Conservation (phyloP, 64 coral and sea anemone species). For the Actinia tenebrosa region DNA sequence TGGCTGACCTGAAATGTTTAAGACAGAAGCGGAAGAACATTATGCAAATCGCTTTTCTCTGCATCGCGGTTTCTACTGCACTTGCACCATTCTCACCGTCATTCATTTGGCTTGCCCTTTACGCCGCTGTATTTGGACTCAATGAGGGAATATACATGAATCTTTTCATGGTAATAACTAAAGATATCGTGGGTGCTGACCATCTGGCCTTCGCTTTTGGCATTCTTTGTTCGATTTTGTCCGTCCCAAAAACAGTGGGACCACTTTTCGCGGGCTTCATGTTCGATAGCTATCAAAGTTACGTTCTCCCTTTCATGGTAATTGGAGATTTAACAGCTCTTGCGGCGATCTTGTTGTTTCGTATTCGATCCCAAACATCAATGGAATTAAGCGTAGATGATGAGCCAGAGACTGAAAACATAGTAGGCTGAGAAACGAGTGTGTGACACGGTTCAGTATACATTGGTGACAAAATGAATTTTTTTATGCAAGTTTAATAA, state of each 20-base stretch:
- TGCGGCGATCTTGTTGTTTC: conserved; percentile 33
- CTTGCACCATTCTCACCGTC: conserved; percentile 33
- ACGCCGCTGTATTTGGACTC: conserved; percentile 45
- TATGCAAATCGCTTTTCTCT: conserved; percentile 26
- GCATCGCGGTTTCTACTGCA: conserved; percentile 42
- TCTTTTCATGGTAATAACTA: conserved; percentile 52
- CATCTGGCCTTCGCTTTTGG: conserved; percentile 39
- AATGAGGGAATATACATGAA: conserved; percentile 54
- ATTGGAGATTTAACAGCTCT: conserved; percentile 34
- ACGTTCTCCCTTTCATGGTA: conserved; percentile 41
- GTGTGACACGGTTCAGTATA: neutral
- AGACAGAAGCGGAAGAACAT: conserved; percentile 29
- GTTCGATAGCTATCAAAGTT: conserved; percentile 46
- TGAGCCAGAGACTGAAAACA: neutral
- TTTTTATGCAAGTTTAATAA: too few relatives aligned
- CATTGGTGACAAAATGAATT: too few relatives aligned
- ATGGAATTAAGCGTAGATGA: neutral
- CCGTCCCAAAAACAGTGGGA: conserved; percentile 28
- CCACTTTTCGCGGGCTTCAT: conserved; percentile 63
- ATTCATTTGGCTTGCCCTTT: conserved; percentile 32
- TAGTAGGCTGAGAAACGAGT: neutral
- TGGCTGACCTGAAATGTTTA: conserved; percentile 27
- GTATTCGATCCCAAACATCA: conserved; percentile 3
- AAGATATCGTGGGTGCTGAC: conserved; percentile 53
- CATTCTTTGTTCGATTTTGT: conserved; percentile 21